Conservation (phyloP, 2,113 vertebrate genomes). For the Nycticryphes semicollaris region DNA sequence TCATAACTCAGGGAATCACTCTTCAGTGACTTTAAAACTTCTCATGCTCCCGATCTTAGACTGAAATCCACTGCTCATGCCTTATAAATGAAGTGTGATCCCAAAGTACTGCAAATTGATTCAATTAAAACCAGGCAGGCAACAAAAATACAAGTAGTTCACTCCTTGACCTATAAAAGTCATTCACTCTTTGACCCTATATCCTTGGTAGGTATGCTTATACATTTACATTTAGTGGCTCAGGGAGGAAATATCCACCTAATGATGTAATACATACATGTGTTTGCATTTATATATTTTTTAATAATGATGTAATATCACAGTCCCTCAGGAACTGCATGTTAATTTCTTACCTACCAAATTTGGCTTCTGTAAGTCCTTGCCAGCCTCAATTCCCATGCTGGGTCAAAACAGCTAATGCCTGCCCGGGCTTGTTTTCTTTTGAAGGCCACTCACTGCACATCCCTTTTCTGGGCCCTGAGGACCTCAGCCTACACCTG, state of each 20-base stretch:
- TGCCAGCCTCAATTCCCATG: neutral
- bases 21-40: neutral
- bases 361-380: neutral
- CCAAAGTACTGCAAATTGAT: neutral
- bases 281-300: neutral
- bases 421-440: neutral
- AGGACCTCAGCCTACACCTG: neutral
- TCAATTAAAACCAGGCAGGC: neutral
- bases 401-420: neutral
- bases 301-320: neutral
- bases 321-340: neutral
- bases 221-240: neutral
- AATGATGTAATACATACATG: neutral
- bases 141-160: neutral
- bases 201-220: neutral
- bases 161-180: neutral
- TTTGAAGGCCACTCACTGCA: neutral
- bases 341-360: neutral
- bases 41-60: neutral
- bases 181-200: neutral
- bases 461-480: neutral
- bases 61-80: neutral
- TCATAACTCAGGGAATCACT: neutral
- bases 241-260: neutral
- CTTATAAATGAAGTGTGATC: neutral